Conservation (phyloP, 2,113 vertebrate genomes). For the Naja naja region DNA sequence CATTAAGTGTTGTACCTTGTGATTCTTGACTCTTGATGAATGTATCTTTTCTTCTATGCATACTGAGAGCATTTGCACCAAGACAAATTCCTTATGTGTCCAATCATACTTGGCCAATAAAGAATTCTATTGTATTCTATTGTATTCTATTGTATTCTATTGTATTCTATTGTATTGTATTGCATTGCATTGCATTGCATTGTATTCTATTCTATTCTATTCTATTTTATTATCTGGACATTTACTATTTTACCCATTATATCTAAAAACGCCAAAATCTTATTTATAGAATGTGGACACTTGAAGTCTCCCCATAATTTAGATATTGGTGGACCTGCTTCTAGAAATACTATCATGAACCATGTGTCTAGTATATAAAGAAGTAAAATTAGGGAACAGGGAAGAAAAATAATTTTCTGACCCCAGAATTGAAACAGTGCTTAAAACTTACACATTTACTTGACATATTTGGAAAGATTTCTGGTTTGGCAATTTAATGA, state of each 20-base stretch:
- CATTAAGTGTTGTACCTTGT: no score
- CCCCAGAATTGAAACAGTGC: neutral
- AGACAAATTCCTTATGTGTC: no score
- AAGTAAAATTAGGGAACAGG: neutral
- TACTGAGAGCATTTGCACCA: no score
- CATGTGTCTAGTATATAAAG: neutral
- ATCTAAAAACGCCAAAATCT: constrained; percentile 49
- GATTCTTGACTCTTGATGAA: no score
- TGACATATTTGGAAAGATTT: neutral
- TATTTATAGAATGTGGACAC: constrained; percentile 52
- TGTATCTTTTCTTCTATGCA: no score
- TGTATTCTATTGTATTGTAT: no score
- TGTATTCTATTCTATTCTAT: no score
- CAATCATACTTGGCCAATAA: no score
- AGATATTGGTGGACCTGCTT: neutral
- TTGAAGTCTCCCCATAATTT: constrained; percentile 21
- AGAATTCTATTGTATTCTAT: no score
- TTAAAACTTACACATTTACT: neutral
- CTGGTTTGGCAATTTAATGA: neutral
- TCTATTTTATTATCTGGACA: neutral
- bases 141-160: no score
- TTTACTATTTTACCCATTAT: constrained; percentile 41
- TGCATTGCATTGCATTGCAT: no score
- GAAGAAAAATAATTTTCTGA: neutral
- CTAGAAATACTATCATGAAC: neutral